Conservation (phyloP, 2,888 invertebrate genomes). For the Hirtodrosophila histrioides region DNA sequence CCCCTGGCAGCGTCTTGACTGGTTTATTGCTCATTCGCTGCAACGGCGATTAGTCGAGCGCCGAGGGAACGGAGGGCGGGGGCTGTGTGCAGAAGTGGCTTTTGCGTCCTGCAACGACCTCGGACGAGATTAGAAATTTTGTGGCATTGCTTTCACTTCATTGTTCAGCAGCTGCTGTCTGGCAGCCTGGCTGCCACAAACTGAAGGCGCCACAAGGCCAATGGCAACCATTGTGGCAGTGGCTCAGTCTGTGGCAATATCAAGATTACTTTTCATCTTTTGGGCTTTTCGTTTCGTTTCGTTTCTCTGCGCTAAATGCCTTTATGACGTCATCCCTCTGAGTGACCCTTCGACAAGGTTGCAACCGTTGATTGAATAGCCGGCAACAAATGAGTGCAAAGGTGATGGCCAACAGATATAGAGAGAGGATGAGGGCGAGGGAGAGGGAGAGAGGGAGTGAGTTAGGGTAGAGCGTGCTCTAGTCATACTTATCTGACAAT, state of each 20-base stretch:
- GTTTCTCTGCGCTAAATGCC: slow-evolving; percentile 37
- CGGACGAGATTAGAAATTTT: slow-evolving; percentile 72
- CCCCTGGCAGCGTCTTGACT: slow-evolving; percentile 39
- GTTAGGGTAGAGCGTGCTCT: no score
- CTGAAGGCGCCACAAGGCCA: slow-evolving; percentile 46
- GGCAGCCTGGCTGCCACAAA: slow-evolving; percentile 12
- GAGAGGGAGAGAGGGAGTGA: background rate
- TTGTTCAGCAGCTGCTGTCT: slow-evolving; percentile 37
- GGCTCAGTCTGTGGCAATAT: slow-evolving; percentile 3
- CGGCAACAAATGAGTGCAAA: slow-evolving; percentile 19
- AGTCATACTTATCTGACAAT: no score
- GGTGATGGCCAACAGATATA: background rate
- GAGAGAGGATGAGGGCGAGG: background rate
- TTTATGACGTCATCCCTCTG: slow-evolving; percentile 63
- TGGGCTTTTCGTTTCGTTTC: slow-evolving; percentile 3
- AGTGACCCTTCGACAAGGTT: slow-evolving; percentile 32
- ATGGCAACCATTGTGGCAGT: slow-evolving; percentile 40
- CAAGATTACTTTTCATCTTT: slow-evolving; percentile 41
- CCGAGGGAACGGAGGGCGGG: background rate
- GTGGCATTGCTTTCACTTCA: slow-evolving; percentile 72
- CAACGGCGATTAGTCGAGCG: slow-evolving; percentile 66
- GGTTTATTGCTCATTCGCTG: slow-evolving; percentile 77
- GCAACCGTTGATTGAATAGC: slow-evolving; percentile 46
- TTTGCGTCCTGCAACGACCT: slow-evolving; percentile 34
- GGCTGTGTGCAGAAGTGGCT: no score